Conservation (phyloP, 2,113 vertebrate genomes). For the Hystrix brachyura region DNA sequence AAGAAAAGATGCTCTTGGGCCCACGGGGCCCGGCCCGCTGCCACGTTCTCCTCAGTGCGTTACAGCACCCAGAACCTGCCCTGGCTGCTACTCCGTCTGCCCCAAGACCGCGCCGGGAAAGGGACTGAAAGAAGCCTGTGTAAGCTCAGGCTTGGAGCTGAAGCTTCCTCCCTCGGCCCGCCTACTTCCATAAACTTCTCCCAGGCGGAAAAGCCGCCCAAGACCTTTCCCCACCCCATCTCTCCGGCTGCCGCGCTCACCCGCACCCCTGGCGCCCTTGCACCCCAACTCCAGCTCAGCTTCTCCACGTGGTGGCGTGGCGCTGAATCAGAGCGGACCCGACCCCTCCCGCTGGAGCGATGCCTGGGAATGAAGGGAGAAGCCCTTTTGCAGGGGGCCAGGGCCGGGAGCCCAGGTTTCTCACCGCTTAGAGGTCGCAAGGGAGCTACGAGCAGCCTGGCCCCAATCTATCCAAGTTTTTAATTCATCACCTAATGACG, state of each 20-base stretch:
- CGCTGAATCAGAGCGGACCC: too few relatives aligned
- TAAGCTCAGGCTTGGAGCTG: fast-evolving
- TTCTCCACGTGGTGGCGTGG: fast-evolving
- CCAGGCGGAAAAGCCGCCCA: not conserved
- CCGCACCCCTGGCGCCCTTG: not conserved
- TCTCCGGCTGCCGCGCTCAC: not conserved
- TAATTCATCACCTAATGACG: not conserved
- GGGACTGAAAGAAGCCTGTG: fast-evolving
- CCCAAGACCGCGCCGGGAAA: not conserved
- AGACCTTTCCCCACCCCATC: fast-evolving
- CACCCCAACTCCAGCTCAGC: not conserved
- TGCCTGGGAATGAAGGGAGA: not conserved
- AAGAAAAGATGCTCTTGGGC: not conserved
- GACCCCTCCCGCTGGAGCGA: not conserved
- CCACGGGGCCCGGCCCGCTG: fast-evolving
- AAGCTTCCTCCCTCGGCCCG: not conserved
- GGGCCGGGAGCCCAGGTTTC: not conserved
- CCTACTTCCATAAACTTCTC: not conserved
- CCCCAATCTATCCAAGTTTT: not conserved
- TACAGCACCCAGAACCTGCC: not conserved
- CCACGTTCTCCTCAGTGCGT: fast-evolving
- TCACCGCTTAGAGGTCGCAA: not conserved
- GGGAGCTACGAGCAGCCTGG: not conserved
- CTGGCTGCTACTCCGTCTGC: fast-evolving
- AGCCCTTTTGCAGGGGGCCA: not conserved